Evolutionary conservation across 2,888 invertebrate species (phyloP).

Genomic region (Branchellion lobata): DNA sequence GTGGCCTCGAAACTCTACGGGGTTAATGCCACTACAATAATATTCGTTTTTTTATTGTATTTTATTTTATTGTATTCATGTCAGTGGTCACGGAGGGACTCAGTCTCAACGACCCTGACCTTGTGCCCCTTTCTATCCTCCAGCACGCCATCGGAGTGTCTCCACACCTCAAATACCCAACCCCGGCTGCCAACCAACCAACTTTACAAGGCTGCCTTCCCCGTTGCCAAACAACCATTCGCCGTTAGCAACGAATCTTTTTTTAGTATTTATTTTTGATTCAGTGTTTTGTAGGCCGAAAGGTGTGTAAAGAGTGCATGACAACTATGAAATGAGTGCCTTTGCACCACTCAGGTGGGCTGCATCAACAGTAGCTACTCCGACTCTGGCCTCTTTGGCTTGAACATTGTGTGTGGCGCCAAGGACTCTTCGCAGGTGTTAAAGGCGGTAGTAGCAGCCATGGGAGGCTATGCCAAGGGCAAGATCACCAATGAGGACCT

Average conservation of each 20-base stretch:
- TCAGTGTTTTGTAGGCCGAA: too few relatives aligned
- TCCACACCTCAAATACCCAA: conserved; percentile 71
- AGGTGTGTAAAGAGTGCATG: too few relatives aligned
- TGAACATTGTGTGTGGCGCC: conserved; percentile 69
- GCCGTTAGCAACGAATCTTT: too few relatives aligned
- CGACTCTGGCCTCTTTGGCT: conserved; percentile 85
- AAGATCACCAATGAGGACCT: conserved; percentile 69
- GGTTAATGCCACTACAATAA: too few relatives aligned
- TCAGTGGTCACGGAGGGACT: conserved; percentile 77
- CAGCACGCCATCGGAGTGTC: conserved; percentile 74
- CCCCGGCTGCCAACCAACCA: conserved; percentile 63
- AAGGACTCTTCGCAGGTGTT: conserved; percentile 70
- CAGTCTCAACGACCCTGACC: conserved; percentile 66
- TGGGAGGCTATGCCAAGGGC: conserved; percentile 54
- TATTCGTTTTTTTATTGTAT: too few relatives aligned
- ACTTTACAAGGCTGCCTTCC: conserved; percentile 69
- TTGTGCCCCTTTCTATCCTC: conserved; percentile 72
- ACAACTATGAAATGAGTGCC: too few relatives aligned
- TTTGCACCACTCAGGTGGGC: conserved; percentile 63
- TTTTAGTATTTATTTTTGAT: too few relatives aligned
- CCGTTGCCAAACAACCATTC: conserved; percentile 57
- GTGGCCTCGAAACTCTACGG: too few relatives aligned
- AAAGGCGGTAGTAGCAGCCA: conserved; percentile 53
- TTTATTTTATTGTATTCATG: too few relatives aligned
- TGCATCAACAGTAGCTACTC: conserved; percentile 80